These are phyloP conservation scores for Zaprionus africanus DNA, from an alignment of 1,140 invertebrate species.

Conservation along the genomic window DNA sequence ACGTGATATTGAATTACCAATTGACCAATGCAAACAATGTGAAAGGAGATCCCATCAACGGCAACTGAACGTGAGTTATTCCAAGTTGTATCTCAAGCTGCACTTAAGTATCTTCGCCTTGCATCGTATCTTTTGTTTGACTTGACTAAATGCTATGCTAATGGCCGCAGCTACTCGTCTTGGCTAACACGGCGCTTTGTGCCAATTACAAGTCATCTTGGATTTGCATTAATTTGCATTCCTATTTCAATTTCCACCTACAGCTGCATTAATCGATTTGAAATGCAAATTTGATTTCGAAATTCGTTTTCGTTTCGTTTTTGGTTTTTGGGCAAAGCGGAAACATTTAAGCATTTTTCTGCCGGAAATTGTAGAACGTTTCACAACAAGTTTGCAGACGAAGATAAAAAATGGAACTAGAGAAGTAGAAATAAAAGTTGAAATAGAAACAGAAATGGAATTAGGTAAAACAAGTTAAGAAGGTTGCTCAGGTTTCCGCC, in stretches of 20 bases:
- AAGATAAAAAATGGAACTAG: constrained; percentile 4
- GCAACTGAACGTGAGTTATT: constrained; percentile 29
- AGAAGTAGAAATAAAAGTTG: neutral
- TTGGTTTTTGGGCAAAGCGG: constrained; percentile 24
- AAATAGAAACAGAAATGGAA: constrained; percentile 1
- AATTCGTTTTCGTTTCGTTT: constrained; percentile 15
- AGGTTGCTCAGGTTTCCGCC: constrained; percentile 38
- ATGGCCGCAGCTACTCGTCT: constrained; percentile 46
- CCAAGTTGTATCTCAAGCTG: constrained; percentile 9
- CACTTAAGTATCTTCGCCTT: constrained; percentile 30
- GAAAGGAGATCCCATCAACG: constrained; percentile 11
- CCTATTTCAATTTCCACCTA: constrained; percentile 17
- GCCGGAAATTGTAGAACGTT: constrained; percentile 52
- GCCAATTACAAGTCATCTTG: constrained; percentile 40
- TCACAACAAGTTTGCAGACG: constrained; percentile 40
- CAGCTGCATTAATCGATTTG: constrained; percentile 9
- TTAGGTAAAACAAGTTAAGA: constrained; percentile 3
- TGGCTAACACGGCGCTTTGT: constrained; percentile 43
- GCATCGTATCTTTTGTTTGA: constrained; percentile 30
- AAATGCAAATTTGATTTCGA: constrained; percentile 37
- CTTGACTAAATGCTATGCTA: constrained; percentile 43
- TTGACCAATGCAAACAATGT: constrained; percentile 5
- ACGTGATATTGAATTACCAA: neutral
- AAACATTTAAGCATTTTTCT: constrained; percentile 28
- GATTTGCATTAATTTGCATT: constrained; percentile 42